phyloP scores from a whole-genome alignment of 2,888 invertebrate species.

The Polia nebulosa region DNA sequence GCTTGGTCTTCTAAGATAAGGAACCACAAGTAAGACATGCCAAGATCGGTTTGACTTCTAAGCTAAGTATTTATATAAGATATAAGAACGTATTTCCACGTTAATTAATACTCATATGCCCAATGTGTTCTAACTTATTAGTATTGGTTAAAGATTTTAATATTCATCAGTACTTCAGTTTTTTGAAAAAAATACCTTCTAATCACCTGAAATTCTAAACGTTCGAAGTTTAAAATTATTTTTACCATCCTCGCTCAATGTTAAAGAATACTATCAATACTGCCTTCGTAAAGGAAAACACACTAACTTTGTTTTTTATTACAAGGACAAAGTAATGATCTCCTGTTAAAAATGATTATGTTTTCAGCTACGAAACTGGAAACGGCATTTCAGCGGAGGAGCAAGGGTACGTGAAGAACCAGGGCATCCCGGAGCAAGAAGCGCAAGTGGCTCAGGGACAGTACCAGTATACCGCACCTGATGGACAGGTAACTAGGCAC shows the following conservation, averaged over 20 bases:
- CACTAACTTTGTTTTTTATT: neutral
- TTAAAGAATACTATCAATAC: neutral
- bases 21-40: no score
- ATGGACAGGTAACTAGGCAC: conserved; percentile 84
- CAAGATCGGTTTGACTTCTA: no score
- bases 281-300: neutral
- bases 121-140: neutral
- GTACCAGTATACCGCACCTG: conserved; percentile 91
- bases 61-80: no score
- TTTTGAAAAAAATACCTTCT: neutral
- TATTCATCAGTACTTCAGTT: neutral
- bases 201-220: neutral
- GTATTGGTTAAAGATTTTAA: neutral
- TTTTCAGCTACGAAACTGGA: conserved; percentile 91
- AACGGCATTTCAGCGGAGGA: conserved; percentile 92
- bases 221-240: neutral
- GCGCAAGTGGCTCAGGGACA: conserved; percentile 92
- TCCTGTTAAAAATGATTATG: neutral
- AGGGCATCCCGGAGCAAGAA: conserved; percentile 89
- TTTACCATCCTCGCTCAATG: neutral
- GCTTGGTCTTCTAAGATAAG: neutral
- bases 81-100: no score
- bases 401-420: conserved; percentile 91
- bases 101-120: no score
- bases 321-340: neutral